Evolutionary conservation across 1,140 invertebrate species (phyloP).

Genomic region (Drosophila triauraria): DNA sequence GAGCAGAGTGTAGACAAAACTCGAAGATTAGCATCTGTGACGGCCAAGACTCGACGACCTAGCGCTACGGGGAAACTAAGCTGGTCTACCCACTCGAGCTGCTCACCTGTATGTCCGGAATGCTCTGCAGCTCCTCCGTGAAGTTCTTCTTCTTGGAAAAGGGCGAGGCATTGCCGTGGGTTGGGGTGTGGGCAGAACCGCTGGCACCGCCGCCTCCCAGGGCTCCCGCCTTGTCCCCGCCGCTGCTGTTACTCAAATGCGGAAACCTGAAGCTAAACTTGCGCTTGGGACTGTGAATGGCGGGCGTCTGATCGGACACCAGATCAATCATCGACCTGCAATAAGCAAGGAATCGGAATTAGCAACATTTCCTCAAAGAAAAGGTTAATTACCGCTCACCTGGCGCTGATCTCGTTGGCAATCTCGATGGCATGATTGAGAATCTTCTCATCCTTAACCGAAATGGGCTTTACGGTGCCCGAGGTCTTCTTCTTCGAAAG

Average conservation of each 20-base stretch:
- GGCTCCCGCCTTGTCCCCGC: conserved; percentile 45
- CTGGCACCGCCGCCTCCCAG: conserved; percentile 30
- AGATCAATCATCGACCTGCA: conserved; percentile 92
- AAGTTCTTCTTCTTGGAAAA: conserved; percentile 90
- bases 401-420: conserved; percentile 95
- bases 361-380: not conserved
- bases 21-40: conserved; percentile 54
- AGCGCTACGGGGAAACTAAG: conserved; percentile 21
- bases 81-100: not conserved
- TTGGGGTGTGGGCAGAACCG: conserved; percentile 44
- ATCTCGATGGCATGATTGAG: conserved; percentile 96
- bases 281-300: conserved; percentile 91
- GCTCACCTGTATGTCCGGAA: conserved; percentile 94
- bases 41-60: conserved; percentile 9
- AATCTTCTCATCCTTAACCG: conserved; percentile 96
- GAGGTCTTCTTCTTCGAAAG: conserved; percentile 90
- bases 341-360: not conserved
- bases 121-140: conserved; percentile 94
- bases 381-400: conserved; percentile 75
- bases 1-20: conserved; percentile 52
- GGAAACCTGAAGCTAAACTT: conserved; percentile 96
- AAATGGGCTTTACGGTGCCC: conserved; percentile 95
- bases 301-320: conserved; percentile 89
- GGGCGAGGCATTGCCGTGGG: conserved; percentile 63
- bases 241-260: conserved; percentile 63